Evolutionary conservation across 2,888 invertebrate species (phyloP).

Genomic region (Deilephila elpenor): DNA sequence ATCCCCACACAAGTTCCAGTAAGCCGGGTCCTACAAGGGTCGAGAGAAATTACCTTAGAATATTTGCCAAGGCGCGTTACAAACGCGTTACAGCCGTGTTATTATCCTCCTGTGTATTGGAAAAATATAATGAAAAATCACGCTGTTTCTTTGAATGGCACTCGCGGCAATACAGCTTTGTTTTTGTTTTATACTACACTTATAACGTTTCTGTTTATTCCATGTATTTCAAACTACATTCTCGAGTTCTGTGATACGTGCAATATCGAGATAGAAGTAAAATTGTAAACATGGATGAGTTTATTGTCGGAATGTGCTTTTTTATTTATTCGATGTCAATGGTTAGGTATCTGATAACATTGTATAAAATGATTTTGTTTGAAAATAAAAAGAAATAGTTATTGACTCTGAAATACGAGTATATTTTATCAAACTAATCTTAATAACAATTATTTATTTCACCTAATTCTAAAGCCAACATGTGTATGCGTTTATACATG

Average conservation of each 20-base stretch:
- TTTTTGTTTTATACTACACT: constrained; percentile 7
- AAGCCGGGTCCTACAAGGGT: constrained; percentile 69
- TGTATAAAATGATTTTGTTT: neutral
- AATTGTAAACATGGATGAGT: constrained; percentile 1
- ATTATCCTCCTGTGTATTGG: constrained; percentile 57
- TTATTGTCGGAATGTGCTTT: neutral
- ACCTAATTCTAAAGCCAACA: neutral
- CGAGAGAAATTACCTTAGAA: constrained; percentile 61
- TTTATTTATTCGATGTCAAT: constrained; percentile 10
- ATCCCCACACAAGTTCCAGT: constrained; percentile 61
- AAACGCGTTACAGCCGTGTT: constrained; percentile 55
- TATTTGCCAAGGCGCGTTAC: constrained; percentile 64
- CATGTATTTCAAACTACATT: constrained; percentile 15
- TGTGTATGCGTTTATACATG: neutral
- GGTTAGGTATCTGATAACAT: neutral
- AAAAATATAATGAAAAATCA: constrained; percentile 54
- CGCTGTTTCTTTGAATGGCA: constrained; percentile 41
- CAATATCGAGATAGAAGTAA: constrained; percentile 3
- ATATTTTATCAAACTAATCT: neutral
- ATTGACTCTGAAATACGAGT: neutral
- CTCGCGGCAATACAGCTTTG: neutral
- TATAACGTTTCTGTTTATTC: constrained; percentile 16
- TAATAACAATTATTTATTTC: neutral
- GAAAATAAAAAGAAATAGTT: neutral
- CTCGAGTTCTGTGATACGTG: neutral